Percentiles rank a stretch among this genome's conserved stretches.
These are phyloP conservation scores for Heteronetta atricapilla DNA, from an alignment of 2,113 vertebrate species.

Conservation along the genomic window DNA sequence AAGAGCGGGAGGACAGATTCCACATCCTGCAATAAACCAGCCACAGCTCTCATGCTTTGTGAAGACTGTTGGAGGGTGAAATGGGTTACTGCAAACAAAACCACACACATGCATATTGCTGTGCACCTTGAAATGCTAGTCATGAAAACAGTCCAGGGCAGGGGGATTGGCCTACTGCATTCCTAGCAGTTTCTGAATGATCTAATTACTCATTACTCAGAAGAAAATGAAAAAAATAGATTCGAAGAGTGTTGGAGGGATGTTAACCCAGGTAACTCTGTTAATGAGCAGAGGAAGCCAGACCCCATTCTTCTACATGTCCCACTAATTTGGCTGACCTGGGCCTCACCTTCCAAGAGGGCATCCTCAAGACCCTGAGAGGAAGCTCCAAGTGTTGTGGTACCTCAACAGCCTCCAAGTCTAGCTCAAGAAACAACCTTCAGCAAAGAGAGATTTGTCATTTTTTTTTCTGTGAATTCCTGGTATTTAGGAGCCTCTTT, in stretches of 20 bases:
- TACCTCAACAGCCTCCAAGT: background rate
- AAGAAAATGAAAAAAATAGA: background rate
- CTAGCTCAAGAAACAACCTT: background rate
- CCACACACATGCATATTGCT: background rate
- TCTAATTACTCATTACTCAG: background rate
- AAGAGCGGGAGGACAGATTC: slow-evolving; percentile 59
- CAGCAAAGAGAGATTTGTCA: background rate
- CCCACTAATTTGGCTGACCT: background rate
- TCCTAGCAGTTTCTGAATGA: background rate
- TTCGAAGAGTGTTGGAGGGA: background rate
- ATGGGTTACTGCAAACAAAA: background rate
- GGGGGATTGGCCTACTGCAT: background rate
- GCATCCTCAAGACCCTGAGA: background rate
- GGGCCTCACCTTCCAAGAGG: background rate
- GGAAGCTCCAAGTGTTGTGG: background rate
- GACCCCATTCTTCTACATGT: background rate
- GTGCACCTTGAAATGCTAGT: background rate
- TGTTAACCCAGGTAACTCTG: background rate
- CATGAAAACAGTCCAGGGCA: background rate
- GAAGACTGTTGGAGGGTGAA: background rate
- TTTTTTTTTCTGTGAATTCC: background rate
- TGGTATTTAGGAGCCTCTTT: background rate
- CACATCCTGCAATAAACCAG: slow-evolving; percentile 59
- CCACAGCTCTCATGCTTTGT: background rate
- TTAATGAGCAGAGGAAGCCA: background rate